Conservation (phyloP, 2,113 vertebrate species). For the Bufo bufo region DNA sequence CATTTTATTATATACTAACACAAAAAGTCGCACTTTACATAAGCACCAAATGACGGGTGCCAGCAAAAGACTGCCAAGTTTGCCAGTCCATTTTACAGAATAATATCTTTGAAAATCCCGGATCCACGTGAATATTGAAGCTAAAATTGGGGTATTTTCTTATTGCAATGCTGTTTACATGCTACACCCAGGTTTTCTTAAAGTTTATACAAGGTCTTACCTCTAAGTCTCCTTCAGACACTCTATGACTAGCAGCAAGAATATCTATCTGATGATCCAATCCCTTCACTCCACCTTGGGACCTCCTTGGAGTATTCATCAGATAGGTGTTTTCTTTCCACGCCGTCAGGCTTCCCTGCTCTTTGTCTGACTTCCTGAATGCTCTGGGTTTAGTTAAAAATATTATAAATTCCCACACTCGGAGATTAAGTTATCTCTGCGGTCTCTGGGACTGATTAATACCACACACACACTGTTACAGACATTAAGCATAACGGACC, state of each 20-base stretch:
- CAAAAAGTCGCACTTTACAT: too few species aligned
- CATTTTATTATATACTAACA: background rate
- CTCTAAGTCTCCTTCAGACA: background rate
- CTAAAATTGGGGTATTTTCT: background rate
- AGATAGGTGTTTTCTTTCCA: slow-evolving; percentile 52
- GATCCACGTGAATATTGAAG: background rate
- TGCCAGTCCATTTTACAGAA: too few species aligned
- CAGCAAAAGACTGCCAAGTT: too few species aligned
- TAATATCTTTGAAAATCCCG: background rate
- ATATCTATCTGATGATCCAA: slow-evolving; percentile 32
- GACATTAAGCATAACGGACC: slow-evolving; percentile 31
- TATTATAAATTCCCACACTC: slow-evolving; percentile 46
- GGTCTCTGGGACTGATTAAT: slow-evolving; percentile 51
- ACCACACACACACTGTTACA: slow-evolving; percentile 30
- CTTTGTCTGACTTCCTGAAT: slow-evolving; percentile 54
- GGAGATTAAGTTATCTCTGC: slow-evolving; percentile 59
- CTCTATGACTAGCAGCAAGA: background rate
- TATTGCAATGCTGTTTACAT: background rate
- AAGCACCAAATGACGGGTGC: too few species aligned
- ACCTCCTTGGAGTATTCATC: slow-evolving; percentile 32
- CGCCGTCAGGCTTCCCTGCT: slow-evolving; percentile 49
- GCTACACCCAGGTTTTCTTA: background rate
- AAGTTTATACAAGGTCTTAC: slow-evolving; percentile 23
- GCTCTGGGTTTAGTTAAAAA: slow-evolving; percentile 58
- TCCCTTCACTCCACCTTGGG: background rate